phyloP scores from a whole-genome alignment of 2,797 vertebrate genomes.

The Choloepus didactylus region DNA sequence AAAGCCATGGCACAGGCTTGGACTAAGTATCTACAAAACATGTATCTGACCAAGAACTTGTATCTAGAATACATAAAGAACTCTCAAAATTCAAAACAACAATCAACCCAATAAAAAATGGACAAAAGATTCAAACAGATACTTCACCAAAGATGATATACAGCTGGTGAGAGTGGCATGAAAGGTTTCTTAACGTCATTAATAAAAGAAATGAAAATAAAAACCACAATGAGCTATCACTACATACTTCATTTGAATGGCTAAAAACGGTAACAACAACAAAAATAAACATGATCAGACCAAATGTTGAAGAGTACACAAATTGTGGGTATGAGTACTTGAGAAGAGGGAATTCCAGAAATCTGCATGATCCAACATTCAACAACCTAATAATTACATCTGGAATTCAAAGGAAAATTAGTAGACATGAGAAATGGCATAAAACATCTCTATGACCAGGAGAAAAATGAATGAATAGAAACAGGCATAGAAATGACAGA shows the following conservation, averaged over 20 bases:
- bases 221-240: not conserved
- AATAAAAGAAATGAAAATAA: not conserved
- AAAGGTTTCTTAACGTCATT: not conserved
- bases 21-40: too few species aligned
- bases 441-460: not conserved
- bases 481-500: not conserved
- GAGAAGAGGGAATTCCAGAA: not conserved
- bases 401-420: conserved; percentile 16
- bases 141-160: not conserved
- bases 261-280: not conserved
- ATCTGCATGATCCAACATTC: not conserved
- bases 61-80: not conserved
- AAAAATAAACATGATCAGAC: not conserved
- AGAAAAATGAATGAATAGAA: not conserved
- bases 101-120: not conserved
- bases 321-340: not conserved
- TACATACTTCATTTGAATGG: not conserved
- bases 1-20: too few species aligned
- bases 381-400: not conserved
- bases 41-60: too few species aligned
- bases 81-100: not conserved
- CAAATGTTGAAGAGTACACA: not conserved
- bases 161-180: not conserved
- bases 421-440: not conserved
- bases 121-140: too few species aligned